Evolutionary conservation across 2,888 invertebrate genomes (phyloP), one percentile per base, ranked within the genome.

Genomic region (Nemapogon koenigi): DNA sequence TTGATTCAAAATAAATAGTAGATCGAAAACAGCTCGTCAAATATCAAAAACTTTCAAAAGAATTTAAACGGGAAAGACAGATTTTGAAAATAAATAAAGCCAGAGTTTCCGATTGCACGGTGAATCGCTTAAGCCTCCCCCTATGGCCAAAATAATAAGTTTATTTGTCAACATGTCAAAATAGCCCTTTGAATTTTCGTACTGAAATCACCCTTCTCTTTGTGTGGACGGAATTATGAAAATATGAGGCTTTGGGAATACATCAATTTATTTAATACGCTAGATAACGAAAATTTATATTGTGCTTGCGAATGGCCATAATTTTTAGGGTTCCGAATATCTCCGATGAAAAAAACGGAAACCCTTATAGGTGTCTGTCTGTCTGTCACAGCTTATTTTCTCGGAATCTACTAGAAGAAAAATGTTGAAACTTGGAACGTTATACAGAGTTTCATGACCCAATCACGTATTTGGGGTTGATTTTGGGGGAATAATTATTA

Each of bases 161-260:
- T 47, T 65, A 72, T 75, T 73, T 73, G 73, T 71, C 71, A 70
- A 71, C 66, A 65, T 69, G 65, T 60, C 69, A 64, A 67, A 68
- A 64, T 70, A 72, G 68, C 70, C 73, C 73, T 73, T 72, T 75
- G 72, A 73, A 33, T 71, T 68, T 59, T 57, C 57, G 52, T 55
- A 48, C 48, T 44, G 35, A 37, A 39, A 48, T 54, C 59, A 62
- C 64, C 68, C 62, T 65, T 70, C 61, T 58, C 53, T 47, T 51
- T 52, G 44, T 46, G 43, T 25, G 32, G 14, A 29, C 11, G 13
- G 17, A 19, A 25, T 29, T 40, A 40, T 33, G 32, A 39, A 39
- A 39, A 33, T 29, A 56, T 56, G 59, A 35, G 39, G 58, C 51
- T 46, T 18, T 36, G 14, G 10, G 22, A 26, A 31, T 16, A 31